Evolutionary conservation across 2,888 invertebrate genomes (phyloP), one percentile per base, ranked within the genome.

Genomic region (Microdon myrmicae): DNA sequence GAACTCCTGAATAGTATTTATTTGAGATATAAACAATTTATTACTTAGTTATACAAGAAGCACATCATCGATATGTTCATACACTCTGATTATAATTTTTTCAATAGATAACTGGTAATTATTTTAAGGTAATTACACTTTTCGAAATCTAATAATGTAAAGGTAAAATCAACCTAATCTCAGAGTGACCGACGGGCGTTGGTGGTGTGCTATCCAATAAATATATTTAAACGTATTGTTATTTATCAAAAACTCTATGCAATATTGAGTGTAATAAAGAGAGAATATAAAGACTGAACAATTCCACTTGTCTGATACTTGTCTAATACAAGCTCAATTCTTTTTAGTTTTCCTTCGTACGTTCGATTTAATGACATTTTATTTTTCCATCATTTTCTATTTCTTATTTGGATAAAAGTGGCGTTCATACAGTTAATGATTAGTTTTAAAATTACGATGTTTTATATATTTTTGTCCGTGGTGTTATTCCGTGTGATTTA

Each of bases 41-140:
- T 64, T 43, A 64, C 58, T 64, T 64, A 58, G 47, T 64, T 64
- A 47, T 58, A 51, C 51, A 43, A 47, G 58, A 51, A 58, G 58
- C 47, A 31, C 53, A 53, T 43, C 51, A 53, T 64, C 20, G 22
- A 28, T 32, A 2, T 23, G 26, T 31, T 13, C 37, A 34, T 20
- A 29, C 37, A 43, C 17, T 48, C 37, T 28, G 51, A 38, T 47
- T 43, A 25, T 4, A n/a, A 12, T 22, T 9, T 10, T 20, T 39
- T 37, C n/a, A 38, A 60, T 12, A n/a, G n/a, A n/a, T n/a, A n/a
- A n/a, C 10, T 13, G 60, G 54, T 74, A 74, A 76, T 76, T 74
- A 74, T 71, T 71, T 69, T 73, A 76, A 74, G 69, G 71, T 69
- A 72, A 70, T 60, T 68, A 71, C 2, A 8, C 70, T 71, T 72